phyloP scores from a whole-genome alignment of 2,888 invertebrate genomes.

The Eilema caniola region DNA sequence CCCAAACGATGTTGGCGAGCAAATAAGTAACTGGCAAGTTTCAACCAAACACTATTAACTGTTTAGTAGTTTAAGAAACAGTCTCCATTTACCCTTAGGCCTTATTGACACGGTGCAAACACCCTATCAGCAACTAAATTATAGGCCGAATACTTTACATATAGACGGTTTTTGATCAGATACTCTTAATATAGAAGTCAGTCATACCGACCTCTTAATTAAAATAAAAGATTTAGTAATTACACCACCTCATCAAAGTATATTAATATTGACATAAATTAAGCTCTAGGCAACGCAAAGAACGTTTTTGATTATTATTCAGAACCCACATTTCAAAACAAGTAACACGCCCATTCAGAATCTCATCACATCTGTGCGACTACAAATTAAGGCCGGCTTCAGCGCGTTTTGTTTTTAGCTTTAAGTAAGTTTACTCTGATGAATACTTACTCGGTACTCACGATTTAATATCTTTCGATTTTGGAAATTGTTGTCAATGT shows the following conservation, averaged over 20 bases:
- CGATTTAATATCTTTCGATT: too few relatives aligned
- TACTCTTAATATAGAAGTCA: not conserved
- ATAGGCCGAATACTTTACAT: not conserved
- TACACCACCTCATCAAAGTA: not conserved
- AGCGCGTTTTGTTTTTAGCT: not conserved
- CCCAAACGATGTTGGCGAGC: slow-evolving; percentile 71
- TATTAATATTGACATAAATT: slow-evolving; percentile 4
- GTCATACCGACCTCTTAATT: not conserved
- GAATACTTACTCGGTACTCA: too few relatives aligned
- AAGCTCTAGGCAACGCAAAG: not conserved
- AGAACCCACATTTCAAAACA: slow-evolving; percentile 2
- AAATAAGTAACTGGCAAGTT: slow-evolving; percentile 80
- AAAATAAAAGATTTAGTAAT: not conserved
- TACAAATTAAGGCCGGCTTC: slow-evolving; percentile 2
- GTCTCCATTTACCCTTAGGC: slow-evolving; percentile 72
- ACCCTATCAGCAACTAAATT: not conserved
- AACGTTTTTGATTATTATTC: slow-evolving; percentile 4
- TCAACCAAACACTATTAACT: slow-evolving; percentile 79
- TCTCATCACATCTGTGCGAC: not conserved
- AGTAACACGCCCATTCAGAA: slow-evolving; percentile 1
- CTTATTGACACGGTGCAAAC: slow-evolving; percentile 9
- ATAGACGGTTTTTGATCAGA: not conserved
- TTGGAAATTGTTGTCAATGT: too few relatives aligned
- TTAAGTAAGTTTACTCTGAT: too few relatives aligned
- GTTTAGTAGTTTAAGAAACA: slow-evolving; percentile 82